These are phyloP conservation scores for Tuberolachnus salignus DNA, from an alignment of 2,888 invertebrate genomes.

Conservation along the genomic window DNA sequence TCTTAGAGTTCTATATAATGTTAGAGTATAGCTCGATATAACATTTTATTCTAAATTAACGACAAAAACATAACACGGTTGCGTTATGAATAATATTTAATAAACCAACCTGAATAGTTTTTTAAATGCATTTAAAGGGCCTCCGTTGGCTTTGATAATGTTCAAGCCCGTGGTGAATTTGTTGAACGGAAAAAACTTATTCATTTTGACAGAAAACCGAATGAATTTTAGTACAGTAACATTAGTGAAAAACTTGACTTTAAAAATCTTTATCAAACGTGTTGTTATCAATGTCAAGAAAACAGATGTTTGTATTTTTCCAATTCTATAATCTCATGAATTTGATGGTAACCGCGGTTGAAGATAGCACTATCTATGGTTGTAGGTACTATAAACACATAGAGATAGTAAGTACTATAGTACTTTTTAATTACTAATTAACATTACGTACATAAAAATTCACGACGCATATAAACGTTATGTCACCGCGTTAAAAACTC, in stretches of 20 bases:
- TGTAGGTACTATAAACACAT: too few relatives aligned
- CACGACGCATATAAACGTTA: too few relatives aligned
- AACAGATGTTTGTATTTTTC: slow-evolving; percentile 25
- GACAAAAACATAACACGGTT: background rate
- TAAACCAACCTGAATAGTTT: slow-evolving; percentile 75
- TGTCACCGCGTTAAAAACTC: too few relatives aligned
- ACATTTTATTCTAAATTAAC: too few relatives aligned
- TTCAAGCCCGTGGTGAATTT: slow-evolving; percentile 32
- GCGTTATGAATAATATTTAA: background rate
- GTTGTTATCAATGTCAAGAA: slow-evolving; percentile 32
- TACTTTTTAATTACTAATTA: too few relatives aligned
- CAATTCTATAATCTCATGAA: too few relatives aligned
- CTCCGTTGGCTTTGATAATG: slow-evolving; percentile 74
- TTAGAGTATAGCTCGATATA: too few relatives aligned
- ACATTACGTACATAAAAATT: too few relatives aligned
- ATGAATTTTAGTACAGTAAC: background rate
- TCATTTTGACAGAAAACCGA: slow-evolving; percentile 27
- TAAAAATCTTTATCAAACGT: background rate
- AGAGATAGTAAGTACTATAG: too few relatives aligned
- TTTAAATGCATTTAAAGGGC: slow-evolving; percentile 70
- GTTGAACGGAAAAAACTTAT: slow-evolving; percentile 39
- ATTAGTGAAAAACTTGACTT: background rate
- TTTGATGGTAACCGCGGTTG: too few relatives aligned
- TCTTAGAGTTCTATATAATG: too few relatives aligned
- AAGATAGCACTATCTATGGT: too few relatives aligned